Percentiles rank a stretch among this genome's conserved stretches.
These are phyloP conservation scores for Congeria kusceri DNA, from an alignment of 2,888 invertebrate species.

Conservation along the genomic window DNA sequence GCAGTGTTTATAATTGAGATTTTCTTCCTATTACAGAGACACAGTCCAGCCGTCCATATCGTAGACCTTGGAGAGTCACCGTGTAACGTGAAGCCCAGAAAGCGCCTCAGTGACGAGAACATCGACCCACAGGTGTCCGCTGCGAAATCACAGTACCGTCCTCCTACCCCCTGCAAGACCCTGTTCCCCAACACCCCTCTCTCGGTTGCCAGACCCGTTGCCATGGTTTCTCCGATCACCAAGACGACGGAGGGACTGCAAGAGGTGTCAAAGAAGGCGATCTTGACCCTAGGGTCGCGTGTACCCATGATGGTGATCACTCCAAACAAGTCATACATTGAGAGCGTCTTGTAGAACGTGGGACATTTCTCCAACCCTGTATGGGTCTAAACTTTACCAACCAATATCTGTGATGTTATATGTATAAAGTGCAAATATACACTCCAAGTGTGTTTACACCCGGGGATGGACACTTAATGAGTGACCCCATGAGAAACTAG, in stretches of 20 bases:
- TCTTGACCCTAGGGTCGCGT: constrained; percentile 71
- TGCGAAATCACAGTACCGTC: constrained; percentile 59
- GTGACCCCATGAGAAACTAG: background rate
- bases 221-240: constrained; percentile 75
- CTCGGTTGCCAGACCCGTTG: constrained; percentile 63
- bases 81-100: constrained; percentile 51
- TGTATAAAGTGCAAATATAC: background rate
- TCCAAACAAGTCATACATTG: constrained; percentile 55
- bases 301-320: constrained; percentile 67
- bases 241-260: constrained; percentile 65
- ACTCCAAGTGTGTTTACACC: background rate
- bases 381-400: background rate
- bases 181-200: constrained; percentile 63
- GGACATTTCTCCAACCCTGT: background rate
- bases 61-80: constrained; percentile 70
- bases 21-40: constrained; percentile 57
- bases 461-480: background rate
- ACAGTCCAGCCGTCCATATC: constrained; percentile 74
- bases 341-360: constrained; percentile 58
- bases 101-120: constrained; percentile 64
- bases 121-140: constrained; percentile 49
- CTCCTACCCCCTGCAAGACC: constrained; percentile 55
- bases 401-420: background rate
- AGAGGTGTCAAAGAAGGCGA: constrained; percentile 65
- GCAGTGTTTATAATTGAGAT: too few relatives aligned